A percentile compares a stretch with the other conserved stretches of the same genome.
These are phyloP conservation scores for Pentalonia nigronervosa DNA, from an alignment of 1,140 invertebrate species.

Conservation along the genomic window DNA sequence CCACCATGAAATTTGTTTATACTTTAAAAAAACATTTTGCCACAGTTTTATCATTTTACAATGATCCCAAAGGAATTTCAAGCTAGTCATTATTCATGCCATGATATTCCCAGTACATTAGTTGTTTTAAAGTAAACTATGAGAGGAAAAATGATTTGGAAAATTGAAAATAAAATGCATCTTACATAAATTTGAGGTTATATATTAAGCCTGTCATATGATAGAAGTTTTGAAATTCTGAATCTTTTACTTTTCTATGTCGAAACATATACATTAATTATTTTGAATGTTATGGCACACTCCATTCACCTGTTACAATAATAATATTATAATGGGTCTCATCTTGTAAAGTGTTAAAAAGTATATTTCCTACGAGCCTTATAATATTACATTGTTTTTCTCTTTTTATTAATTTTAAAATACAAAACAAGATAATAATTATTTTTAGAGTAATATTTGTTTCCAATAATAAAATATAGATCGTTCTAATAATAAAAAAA, in stretches of 20 bases:
- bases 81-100: not conserved
- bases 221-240: not conserved
- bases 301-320: not conserved
- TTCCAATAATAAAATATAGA: too few relatives aligned
- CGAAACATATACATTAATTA: not conserved
- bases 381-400: too few relatives aligned
- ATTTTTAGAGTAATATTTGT: too few relatives aligned
- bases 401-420: too few relatives aligned
- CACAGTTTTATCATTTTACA: not conserved
- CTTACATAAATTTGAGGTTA: not conserved
- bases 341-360: not conserved
- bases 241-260: not conserved
- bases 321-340: not conserved
- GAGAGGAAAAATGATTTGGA: not conserved
- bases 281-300: not conserved
- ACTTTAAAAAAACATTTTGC: not conserved
- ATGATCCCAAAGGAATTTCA: not conserved
- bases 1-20: not conserved
- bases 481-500: too few relatives aligned
- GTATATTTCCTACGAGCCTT: not conserved
- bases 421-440: too few relatives aligned
- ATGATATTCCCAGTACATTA: not conserved
- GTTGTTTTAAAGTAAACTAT: conserved; percentile 15
- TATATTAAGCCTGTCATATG: not conserved
- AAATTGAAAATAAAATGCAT: not conserved